Base-by-base conservation (phyloP, 2,113 vertebrate genomes). In the Podarcis cretensis region DNA sequence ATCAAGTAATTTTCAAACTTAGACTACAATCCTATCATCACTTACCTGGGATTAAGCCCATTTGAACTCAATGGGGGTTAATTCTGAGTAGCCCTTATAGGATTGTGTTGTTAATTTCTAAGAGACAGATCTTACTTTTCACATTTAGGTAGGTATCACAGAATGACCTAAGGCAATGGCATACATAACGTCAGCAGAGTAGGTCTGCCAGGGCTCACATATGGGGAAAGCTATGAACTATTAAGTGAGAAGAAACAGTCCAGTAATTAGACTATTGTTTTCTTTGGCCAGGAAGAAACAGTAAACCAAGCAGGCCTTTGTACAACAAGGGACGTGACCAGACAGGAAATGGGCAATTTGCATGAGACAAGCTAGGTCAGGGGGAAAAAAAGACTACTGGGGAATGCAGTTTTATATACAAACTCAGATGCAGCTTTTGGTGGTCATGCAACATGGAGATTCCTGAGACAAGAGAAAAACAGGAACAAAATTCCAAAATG, bases 181-280 rank as follows among this genome's bases (percentile, higher is more conserved):
- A 48, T 77, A 77, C 12, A 21, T 75, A 76, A 43, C 12, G 59
- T 25, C n/a, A 86, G 35, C 57, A 77, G 74, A 86, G 18, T 18
- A 25, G 27, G 23, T 76, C 59, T 66, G 40, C 57, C 80, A 88
- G 74, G 57, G 37, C 37, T 54, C 30, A 27, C n/a, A 76, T 68
- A 59, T 59, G 69, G 59, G 78, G 43, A 87, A 30, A 87, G 77
- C 78, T 77, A 68, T 48, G 59, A 78, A 86, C 59, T 78, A 83
- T 88, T 88, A 66, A 76, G 37, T 77, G 80, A 66, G 87, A 83
- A 77, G 35, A 83, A 83, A 88, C 87, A 83, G 81, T 37, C 40
- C n/a, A 83, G 74, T 88, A 88, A 88, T 88, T 88, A 88, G n/a
- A 63, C 65, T 66, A 35, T 77, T 88, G 81, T 54, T 88, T 88